These are phyloP conservation scores for Sinhomidia bicolor DNA, from an alignment of 2,888 invertebrate genomes.

Conservation along the genomic window DNA sequence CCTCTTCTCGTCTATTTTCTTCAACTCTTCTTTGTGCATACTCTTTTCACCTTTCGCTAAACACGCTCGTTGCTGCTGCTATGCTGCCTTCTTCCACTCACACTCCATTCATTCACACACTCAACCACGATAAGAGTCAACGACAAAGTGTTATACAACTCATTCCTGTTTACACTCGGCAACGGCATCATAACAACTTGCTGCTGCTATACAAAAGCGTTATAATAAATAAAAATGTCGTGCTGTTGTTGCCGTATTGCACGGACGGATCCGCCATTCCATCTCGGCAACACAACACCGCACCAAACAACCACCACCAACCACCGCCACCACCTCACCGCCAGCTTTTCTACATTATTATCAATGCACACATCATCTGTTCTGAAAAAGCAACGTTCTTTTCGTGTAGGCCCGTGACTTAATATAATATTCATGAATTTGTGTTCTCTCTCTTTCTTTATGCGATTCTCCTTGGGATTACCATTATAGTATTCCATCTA, in stretches of 20 bases:
- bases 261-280: neutral
- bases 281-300: neutral
- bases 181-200: too few relatives aligned
- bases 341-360: conserved; percentile 18
- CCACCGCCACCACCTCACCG: neutral
- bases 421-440: conserved; percentile 66
- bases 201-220: too few relatives aligned
- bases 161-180: conserved; percentile 45
- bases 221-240: neutral
- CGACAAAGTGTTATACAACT: conserved; percentile 39
- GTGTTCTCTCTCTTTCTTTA: conserved; percentile 49
- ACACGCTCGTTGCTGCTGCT: too few relatives aligned
- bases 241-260: conserved; percentile 1
- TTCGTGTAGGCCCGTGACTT: conserved; percentile 67
- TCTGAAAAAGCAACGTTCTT: neutral
- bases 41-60: conserved; percentile 48
- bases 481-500: conserved; percentile 26
- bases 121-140: neutral
- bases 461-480: conserved; percentile 6
- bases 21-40: too few relatives aligned
- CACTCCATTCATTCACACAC: neutral
- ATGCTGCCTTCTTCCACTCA: neutral
- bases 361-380: neutral
- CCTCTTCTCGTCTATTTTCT: too few relatives aligned
- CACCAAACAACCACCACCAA: neutral